Evolutionary conservation across 2,888 invertebrate genomes (phyloP), one percentile per base, ranked within the genome.

Genomic region (Caenorhabditis japonica): DNA sequence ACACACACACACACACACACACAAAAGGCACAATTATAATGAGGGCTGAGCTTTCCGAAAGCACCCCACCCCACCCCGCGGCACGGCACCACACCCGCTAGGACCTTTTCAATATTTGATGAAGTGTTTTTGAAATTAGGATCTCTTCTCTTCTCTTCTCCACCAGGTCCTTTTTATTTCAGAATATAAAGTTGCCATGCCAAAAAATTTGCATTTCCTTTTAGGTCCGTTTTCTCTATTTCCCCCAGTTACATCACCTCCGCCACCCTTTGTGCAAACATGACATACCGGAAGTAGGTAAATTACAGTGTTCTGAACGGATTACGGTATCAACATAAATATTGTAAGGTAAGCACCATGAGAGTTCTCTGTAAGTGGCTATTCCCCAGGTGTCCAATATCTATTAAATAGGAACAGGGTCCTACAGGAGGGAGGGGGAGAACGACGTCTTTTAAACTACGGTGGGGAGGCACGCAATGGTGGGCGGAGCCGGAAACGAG

Each of bases 221-320:
- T 53, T 30, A 15, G 5, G 3, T 36, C 13, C n/a, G 44, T 27
- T 12, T 38, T 34, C 12, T 34, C 12, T 21, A 17, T 17, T n/a
- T n/a, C n/a, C 12, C 41, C 5, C 43, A 8, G 17, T 39, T 17
- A 15, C 23, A 10, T 39, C 49, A 46, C 47, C 53, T 30, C 17
- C n/a, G n/a, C n/a, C n/a, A n/a, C n/a, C n/a, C n/a, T n/a, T n/a
- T n/a, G n/a, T 33, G 30, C 55, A 41, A 17, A 2, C 19, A 55
- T n/a, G n/a, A n/a, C n/a, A n/a, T n/a, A 64, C 64, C 64, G 64
- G 64, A 64, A 62, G 53, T 3, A 34, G n/a, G n/a, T n/a, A n/a
- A n/a, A n/a, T 39, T 39, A 39, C 39, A 19, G 25, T 43, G 19
- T 25, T 55, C 23, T 7, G 4, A 27, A 23, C 3, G 21, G 55